phyloP scores from a whole-genome alignment of 2,888 invertebrate species.

The Eristalis intricaria region DNA sequence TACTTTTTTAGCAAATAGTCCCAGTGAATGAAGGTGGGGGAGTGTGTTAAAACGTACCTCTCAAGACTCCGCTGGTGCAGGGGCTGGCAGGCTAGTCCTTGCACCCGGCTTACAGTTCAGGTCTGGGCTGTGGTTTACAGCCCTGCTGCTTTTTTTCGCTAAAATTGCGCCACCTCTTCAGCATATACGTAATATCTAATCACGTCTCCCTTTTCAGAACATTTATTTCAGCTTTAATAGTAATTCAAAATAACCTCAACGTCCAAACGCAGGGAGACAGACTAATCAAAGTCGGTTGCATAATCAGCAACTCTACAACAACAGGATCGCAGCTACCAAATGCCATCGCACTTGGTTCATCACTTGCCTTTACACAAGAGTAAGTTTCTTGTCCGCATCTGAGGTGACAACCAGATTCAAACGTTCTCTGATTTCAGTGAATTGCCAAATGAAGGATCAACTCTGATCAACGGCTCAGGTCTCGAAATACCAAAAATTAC shows the following conservation, averaged over 20 bases:
- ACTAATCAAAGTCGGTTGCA: constrained; percentile 90
- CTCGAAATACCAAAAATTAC: constrained; percentile 77
- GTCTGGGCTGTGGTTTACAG: no score
- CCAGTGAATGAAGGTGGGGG: no score
- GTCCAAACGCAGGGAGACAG: constrained; percentile 93
- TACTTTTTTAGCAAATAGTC: no score
- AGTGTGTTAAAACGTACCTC: no score
- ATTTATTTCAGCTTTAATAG: constrained; percentile 88
- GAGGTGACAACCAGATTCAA: no score
- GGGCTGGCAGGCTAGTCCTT: no score
- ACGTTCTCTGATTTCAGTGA: constrained; percentile 75
- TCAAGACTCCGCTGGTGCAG: no score
- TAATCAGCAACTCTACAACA: constrained; percentile 82
- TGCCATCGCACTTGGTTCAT: constrained; percentile 83
- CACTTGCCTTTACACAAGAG: constrained; percentile 83
- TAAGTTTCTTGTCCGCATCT: constrained; percentile 76
- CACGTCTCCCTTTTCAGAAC: constrained; percentile 82
- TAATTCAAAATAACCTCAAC: constrained; percentile 91
- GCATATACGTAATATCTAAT: no score
- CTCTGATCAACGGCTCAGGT: constrained; percentile 75
- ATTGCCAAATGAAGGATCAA: constrained; percentile 81
- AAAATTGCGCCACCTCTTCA: no score
- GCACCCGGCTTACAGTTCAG: no score
- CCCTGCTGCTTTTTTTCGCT: no score
- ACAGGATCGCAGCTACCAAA: constrained; percentile 78